These are phyloP conservation scores for Leptopilina drosophilae DNA, from an alignment of 2,888 invertebrate species.

Conservation along the genomic window DNA sequence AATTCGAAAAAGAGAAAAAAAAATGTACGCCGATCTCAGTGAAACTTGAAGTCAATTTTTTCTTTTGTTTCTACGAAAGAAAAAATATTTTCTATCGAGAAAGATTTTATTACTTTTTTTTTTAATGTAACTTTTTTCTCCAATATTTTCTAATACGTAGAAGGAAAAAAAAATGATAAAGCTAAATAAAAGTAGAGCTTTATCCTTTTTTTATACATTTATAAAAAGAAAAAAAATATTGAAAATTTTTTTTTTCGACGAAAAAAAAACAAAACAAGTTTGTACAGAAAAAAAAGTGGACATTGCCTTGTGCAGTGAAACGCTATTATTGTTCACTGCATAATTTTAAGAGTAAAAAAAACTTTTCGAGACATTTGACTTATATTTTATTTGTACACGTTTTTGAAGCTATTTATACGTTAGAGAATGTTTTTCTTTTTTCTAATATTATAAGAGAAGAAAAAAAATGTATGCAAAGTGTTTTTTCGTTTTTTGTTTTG, in stretches of 20 bases:
- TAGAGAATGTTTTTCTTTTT: not conserved
- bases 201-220: too few species aligned
- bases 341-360: slow-evolving; percentile 25
- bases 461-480: slow-evolving; percentile 39
- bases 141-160: too few species aligned
- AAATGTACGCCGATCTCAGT: slow-evolving; percentile 11
- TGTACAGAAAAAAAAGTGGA: slow-evolving; percentile 30
- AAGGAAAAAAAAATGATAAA: too few species aligned
- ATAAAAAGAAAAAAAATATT: too few species aligned
- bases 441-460: too few species aligned
- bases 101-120: too few species aligned
- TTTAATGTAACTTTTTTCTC: too few species aligned
- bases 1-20: slow-evolving; percentile 5
- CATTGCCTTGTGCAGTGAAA: slow-evolving; percentile 35
- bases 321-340: slow-evolving; percentile 24
- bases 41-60: not conserved
- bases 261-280: not conserved
- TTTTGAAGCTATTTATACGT: slow-evolving; percentile 19
- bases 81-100: too few species aligned
- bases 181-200: too few species aligned
- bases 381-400: not conserved
- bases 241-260: too few species aligned
- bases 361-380: slow-evolving; percentile 16
- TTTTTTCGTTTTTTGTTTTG: slow-evolving; percentile 42
- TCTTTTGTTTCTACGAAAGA: not conserved